These are phyloP conservation scores for Apotomis betuletana DNA, from an alignment of 2,888 invertebrate species.

Conservation along the genomic window DNA sequence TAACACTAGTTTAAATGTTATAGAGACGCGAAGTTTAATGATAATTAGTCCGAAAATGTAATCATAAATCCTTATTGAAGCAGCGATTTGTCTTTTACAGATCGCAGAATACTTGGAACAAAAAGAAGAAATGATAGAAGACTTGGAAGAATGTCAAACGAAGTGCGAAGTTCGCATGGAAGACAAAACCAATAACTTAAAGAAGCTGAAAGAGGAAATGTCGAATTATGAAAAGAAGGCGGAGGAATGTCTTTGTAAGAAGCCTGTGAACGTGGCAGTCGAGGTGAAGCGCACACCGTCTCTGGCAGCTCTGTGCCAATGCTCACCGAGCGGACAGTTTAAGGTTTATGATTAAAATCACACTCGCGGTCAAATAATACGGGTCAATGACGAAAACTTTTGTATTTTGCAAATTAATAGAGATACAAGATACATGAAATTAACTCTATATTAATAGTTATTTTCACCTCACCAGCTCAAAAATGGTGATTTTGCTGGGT, in stretches of 20 bases:
- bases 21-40: too few species aligned
- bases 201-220: conserved; percentile 57
- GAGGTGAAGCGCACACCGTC: conserved; percentile 74
- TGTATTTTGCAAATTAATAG: too few species aligned
- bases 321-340: conserved; percentile 61
- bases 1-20: too few species aligned
- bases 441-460: too few species aligned
- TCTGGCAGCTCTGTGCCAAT: conserved; percentile 68
- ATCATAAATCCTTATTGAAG: too few species aligned
- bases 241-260: conserved; percentile 69
- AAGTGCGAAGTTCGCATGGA: conserved; percentile 63
- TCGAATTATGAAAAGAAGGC: conserved; percentile 56
- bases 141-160: conserved; percentile 65
- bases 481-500: too few species aligned
- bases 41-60: too few species aligned
- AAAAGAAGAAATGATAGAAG: conserved; percentile 61
- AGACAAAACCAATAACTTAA: conserved; percentile 56
- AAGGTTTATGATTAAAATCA: conserved; percentile 45
- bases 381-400: too few species aligned
- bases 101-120: conserved; percentile 58
- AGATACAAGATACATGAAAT: too few species aligned
- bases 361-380: too few species aligned
- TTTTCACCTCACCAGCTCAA: too few species aligned
- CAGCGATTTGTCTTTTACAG: conserved; percentile 49
- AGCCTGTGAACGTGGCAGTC: conserved; percentile 62